Percentiles rank a stretch among this genome's conserved stretches.
phyloP scores from a whole-genome alignment of 2,113 vertebrate species.

The Epinephelus cyanopodus region DNA sequence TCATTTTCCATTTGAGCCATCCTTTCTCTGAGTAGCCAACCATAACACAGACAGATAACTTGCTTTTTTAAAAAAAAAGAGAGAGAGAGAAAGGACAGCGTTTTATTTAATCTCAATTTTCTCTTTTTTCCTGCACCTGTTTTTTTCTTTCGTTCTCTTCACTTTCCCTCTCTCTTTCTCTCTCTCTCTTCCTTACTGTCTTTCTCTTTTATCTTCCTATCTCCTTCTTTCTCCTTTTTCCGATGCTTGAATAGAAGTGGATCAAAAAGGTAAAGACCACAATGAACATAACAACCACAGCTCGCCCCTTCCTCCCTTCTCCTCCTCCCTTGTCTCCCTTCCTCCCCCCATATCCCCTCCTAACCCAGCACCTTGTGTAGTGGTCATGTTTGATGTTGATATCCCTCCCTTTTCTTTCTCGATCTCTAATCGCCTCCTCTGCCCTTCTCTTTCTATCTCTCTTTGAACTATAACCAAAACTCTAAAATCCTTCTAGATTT shows the following conservation, averaged over 20 bases:
- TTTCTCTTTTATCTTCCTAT: conserved; percentile 85
- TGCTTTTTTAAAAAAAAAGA: conserved; percentile 77
- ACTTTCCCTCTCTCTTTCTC: conserved; percentile 85
- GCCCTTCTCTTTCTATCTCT: conserved; percentile 68
- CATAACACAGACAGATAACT: conserved; percentile 81
- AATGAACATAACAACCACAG: conserved; percentile 92
- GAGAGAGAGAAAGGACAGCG: conserved; percentile 82
- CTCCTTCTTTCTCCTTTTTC: conserved; percentile 92
- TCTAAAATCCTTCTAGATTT: conserved; percentile 85
- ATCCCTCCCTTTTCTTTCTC: conserved; percentile 79
- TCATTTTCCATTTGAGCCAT: conserved; percentile 85
- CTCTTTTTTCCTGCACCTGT: conserved; percentile 91
- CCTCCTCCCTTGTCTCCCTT: conserved; percentile 69
- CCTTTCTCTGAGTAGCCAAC: conserved; percentile 83
- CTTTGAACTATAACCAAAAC: conserved; percentile 83
- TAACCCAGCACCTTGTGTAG: conserved; percentile 94
- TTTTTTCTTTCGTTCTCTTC: conserved; percentile 89
- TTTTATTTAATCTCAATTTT: conserved; percentile 95
- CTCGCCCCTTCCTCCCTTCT: conserved; percentile 81
- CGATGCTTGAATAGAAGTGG: conserved; percentile 99
- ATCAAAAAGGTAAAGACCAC: conserved; percentile 98
- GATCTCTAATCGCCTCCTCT: conserved; percentile 69
- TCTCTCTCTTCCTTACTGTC: conserved; percentile 83
- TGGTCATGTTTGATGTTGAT: conserved; percentile 92
- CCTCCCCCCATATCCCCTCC: conserved; percentile 79